Percentiles rank a stretch among this genome's conserved stretches.
Evolutionary conservation across 2,113 vertebrate genomes (phyloP).

Genomic region (Rhinoptilus africanus): DNA sequence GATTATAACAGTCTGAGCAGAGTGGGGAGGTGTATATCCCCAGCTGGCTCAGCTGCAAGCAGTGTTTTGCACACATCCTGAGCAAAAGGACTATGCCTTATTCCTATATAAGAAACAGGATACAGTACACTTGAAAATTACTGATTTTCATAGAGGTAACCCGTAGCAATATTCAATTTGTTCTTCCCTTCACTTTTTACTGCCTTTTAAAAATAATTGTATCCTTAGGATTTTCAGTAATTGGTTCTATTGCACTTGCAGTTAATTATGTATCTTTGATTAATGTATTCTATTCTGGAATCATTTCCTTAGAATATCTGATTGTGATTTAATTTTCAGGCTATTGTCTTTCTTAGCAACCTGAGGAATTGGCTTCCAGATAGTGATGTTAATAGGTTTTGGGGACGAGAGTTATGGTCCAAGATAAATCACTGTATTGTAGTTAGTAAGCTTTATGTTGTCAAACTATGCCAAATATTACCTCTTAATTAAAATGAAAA

Average conservation of each 20-base stretch:
- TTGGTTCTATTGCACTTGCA: conserved; percentile 23
- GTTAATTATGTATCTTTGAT: conserved; percentile 53
- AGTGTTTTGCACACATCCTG: background rate
- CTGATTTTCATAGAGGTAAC: conserved; percentile 9
- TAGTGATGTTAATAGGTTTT: background rate
- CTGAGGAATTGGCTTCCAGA: background rate
- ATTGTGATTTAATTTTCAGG: conserved; percentile 38
- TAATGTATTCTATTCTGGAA: conserved; percentile 34
- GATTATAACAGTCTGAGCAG: background rate
- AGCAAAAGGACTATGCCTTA: background rate
- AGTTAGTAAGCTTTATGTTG: background rate
- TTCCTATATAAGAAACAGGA: background rate
- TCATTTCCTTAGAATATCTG: conserved; percentile 44
- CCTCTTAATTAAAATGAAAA: conserved; percentile 13
- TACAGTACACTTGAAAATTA: background rate
- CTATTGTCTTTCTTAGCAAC: conserved; percentile 18
- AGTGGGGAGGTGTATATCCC: background rate
- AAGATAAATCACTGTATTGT: conserved; percentile 3
- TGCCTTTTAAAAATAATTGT: conserved; percentile 48
- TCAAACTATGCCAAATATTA: background rate
- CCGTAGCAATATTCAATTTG: conserved; percentile 34
- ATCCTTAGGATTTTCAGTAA: conserved; percentile 34
- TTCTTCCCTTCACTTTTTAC: conserved; percentile 18
- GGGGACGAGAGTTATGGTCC: background rate
- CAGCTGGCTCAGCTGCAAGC: background rate